These are phyloP conservation scores for Diadegma fenestrale DNA, from an alignment of 2,888 invertebrate species.

Conservation along the genomic window DNA sequence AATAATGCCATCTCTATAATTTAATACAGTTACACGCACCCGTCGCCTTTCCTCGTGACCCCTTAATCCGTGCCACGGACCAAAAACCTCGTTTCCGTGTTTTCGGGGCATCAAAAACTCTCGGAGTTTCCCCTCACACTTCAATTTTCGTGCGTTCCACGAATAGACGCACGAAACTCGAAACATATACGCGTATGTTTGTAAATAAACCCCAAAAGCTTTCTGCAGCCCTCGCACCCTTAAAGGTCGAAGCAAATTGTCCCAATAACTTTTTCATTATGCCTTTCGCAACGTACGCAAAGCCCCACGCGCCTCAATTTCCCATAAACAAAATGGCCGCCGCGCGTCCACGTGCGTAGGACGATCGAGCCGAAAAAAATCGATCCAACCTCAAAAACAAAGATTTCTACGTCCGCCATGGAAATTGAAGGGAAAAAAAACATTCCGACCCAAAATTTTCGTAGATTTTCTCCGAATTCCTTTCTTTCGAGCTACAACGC, in stretches of 20 bases:
- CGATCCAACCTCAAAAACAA: too few species aligned
- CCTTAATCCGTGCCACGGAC: neutral
- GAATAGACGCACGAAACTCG: neutral
- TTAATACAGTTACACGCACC: slow-evolving; percentile 8
- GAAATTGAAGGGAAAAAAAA: too few species aligned
- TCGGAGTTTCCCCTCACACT: neutral
- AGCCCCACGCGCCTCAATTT: neutral
- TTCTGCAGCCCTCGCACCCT: neutral
- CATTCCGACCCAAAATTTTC: too few species aligned
- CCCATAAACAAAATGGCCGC: neutral
- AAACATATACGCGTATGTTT: neutral
- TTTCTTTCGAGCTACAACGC: slow-evolving; percentile 14
- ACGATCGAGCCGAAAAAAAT: neutral
- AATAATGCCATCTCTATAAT: neutral
- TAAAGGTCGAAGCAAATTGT: neutral
- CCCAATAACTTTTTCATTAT: neutral
- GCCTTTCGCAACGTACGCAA: neutral
- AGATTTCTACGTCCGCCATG: too few species aligned
- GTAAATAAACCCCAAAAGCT: neutral
- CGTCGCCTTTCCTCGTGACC: neutral
- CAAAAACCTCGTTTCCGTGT: slow-evolving; percentile 10
- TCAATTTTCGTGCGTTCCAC: neutral
- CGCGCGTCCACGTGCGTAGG: neutral
- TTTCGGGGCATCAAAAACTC: neutral
- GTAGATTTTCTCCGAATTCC: neutral